Base-by-base conservation (phyloP, 2,113 vertebrate species). In the Gavialis gangeticus region DNA sequence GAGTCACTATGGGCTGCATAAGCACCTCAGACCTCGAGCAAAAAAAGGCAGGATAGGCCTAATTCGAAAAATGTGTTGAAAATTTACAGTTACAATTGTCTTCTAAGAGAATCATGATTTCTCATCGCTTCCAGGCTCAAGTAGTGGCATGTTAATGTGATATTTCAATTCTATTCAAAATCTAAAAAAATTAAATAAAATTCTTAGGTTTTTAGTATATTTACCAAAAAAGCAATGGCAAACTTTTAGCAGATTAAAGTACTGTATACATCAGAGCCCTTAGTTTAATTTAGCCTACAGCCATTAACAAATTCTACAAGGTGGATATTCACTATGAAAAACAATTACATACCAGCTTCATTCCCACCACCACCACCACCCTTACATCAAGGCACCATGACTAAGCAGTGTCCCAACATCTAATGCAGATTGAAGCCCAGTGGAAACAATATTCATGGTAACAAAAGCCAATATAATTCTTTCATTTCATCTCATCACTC, bases 381-480 rank as follows among this genome's bases (percentile, higher is more conserved):
- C 8, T 46, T 80, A 4, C 28, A 62, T 88, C 80, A 87, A 92
- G 82, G 7, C 83, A 79, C 69, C 25, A 55, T 58, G 64, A 18
- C 34, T 58, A 25, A 82, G n/a, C 63, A 56, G 60, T 5, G 19
- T 88, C 25, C 54, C 71, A 85, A 21, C n/a, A 80, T 59, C 37
- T 77, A 22, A 62, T 56, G 78, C 69, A 77, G 24, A 30, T 30
- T 30, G 28, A 3, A 56, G 1, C 17, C 54, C 2, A 79, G 85
- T 67, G 85, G 91, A 83, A 88, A 91, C 80, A 91, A 87, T 79
- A 66, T 82, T 87, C 79, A 69, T 92, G 81, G 75, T 79, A 91
- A 82, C 85, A 84, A 57, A 92, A 82, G n/a, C 64, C 85, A 92
- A 75, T 79, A 88, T 62, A 91, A 91, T 82, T 86, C 84, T 84